phyloP scores from a whole-genome alignment of 2,797 vertebrate species.

The Phylloscopus collybita region DNA sequence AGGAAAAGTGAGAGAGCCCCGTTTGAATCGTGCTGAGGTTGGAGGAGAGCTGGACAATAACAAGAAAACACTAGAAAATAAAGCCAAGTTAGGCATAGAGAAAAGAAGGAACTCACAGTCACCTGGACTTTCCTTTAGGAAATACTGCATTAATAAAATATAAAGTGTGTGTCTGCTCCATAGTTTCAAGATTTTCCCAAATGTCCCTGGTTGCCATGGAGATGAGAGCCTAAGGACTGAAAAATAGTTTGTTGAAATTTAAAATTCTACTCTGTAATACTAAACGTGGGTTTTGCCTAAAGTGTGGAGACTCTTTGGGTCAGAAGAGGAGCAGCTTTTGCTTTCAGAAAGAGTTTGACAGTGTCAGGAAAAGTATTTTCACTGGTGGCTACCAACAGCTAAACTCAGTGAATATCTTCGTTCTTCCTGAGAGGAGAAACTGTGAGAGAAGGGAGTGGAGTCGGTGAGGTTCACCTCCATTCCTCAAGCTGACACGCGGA shows the following conservation, averaged over 20 bases:
- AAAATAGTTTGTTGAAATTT: conserved; percentile 31
- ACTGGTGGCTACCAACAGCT: not conserved
- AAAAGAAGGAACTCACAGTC: not conserved
- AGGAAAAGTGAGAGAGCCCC: not conserved
- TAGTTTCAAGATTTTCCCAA: conserved; percentile 16
- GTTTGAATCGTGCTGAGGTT: not conserved
- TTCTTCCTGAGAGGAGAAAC: not conserved
- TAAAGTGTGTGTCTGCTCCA: not conserved
- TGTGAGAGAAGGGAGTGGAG: not conserved
- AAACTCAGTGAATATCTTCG: not conserved
- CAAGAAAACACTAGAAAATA: not conserved
- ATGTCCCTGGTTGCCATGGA: conserved; percentile 40
- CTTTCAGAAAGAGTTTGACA: not conserved
- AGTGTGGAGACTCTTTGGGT: not conserved
- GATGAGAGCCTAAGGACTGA: conserved; percentile 10
- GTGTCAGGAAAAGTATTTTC: not conserved
- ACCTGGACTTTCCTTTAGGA: conserved; percentile 1
- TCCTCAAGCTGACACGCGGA: not conserved
- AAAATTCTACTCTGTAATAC: not conserved
- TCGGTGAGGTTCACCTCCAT: not conserved
- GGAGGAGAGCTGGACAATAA: not conserved
- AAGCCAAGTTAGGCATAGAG: not conserved
- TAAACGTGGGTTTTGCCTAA: not conserved
- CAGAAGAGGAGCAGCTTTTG: not conserved
- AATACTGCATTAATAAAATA: conserved; percentile 36